Evolutionary conservation across 2,888 invertebrate genomes (phyloP), one percentile per base, ranked within the genome.

Genomic region (Adelognathus sp.): DNA sequence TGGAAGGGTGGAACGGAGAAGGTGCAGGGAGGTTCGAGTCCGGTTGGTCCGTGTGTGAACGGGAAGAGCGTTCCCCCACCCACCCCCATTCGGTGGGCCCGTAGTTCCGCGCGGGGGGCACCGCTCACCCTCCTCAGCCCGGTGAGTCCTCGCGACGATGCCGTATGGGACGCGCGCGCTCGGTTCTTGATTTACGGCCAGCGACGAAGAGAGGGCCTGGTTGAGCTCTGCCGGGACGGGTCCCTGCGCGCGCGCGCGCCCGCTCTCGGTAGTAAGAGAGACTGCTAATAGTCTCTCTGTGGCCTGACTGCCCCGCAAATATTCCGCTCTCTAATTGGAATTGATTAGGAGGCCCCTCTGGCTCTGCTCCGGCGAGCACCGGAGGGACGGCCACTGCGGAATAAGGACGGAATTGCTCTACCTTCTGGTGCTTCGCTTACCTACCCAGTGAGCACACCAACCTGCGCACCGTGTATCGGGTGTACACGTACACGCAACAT

Each of bases 321-420:
- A 90, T 90, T 90, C 88, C 85, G 87, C 88, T 90, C 90, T 90
- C 90, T 91, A 91, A 91, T 91, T 91, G 91, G 91, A 91, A 91
- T 91, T 90, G 91, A 91, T 91, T 91, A 90, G 90, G 86, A 87
- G 85, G 84, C 84, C 83, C 79, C 80, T 76, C 64, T 67, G 71
- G 66, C 69, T 73, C 70, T 66, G 70, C 76, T 72, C 44, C 58
- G 69, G 70, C 64, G 69, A 67, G 67, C 77, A 29, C 46, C 64
- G 63, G 36, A 44, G 54, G 36, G 21, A 70, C 27, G 64, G 82
- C 84, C 73, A 83, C 80, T 82, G 83, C 77, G 86, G 88, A 88
- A 89, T 88, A 88, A 89, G 89, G 88, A 88, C 85, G 84, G 88
- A 88, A 89, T 88, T 85, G 86, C 86, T 84, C 81, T 67, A 63